These are phyloP conservation scores for Orthosia gothica DNA, from an alignment of 2,888 invertebrate genomes.

Conservation along the genomic window DNA sequence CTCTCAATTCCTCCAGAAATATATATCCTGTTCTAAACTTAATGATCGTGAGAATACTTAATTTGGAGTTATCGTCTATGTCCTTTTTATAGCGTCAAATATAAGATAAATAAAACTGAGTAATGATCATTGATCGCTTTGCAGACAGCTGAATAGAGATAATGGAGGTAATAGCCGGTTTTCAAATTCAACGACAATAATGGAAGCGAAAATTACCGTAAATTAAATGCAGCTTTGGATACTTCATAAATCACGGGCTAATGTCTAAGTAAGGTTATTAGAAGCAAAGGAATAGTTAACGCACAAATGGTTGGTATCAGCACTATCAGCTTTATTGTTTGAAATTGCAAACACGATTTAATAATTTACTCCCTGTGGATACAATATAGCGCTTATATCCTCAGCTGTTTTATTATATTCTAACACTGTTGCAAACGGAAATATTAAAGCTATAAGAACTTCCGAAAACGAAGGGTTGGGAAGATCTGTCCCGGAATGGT, in stretches of 20 bases:
- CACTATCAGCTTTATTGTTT: slow-evolving; percentile 11
- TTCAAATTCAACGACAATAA: slow-evolving; percentile 51
- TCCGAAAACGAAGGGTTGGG: slow-evolving; percentile 34
- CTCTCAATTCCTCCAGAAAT: slow-evolving; percentile 62
- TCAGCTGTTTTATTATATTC: slow-evolving; percentile 6
- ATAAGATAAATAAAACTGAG: slow-evolving; percentile 59
- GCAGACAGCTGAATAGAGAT: slow-evolving; percentile 55
- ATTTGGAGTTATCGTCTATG: slow-evolving; percentile 54
- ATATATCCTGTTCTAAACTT: slow-evolving; percentile 63
- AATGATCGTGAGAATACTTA: slow-evolving; percentile 66
- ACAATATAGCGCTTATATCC: slow-evolving; percentile 1
- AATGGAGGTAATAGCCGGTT: slow-evolving; percentile 52
- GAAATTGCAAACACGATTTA: slow-evolving; percentile 23
- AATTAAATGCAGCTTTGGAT: slow-evolving; percentile 50
- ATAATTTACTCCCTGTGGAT: slow-evolving; percentile 12
- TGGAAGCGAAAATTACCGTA: slow-evolving; percentile 48
- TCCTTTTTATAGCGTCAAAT: slow-evolving; percentile 63
- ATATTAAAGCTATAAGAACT: slow-evolving; percentile 45
- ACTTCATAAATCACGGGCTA: slow-evolving; percentile 46
- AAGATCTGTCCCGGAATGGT: slow-evolving; percentile 10
- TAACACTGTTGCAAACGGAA: slow-evolving; percentile 35
- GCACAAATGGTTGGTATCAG: slow-evolving; percentile 18
- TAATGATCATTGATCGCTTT: slow-evolving; percentile 60
- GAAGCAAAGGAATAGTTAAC: slow-evolving; percentile 36
- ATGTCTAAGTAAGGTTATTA: slow-evolving; percentile 25